Evolutionary conservation across 1,140 invertebrate genomes (phyloP).

Genomic region (Agrilus planipennis): DNA sequence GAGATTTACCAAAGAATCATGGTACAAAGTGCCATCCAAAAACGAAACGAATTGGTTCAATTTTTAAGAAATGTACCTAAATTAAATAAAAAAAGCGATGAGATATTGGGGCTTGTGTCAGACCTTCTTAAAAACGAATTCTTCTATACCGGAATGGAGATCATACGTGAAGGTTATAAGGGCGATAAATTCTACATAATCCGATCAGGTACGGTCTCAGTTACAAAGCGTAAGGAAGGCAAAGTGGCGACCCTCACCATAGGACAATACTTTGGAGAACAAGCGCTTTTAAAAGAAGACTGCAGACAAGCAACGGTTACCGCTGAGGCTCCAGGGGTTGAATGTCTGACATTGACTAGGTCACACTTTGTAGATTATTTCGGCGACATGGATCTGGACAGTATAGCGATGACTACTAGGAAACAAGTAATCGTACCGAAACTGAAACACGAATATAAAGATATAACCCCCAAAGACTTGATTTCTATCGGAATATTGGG

Average conservation of each 20-base stretch:
- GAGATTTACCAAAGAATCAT: conserved; percentile 79
- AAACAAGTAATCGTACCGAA: not conserved
- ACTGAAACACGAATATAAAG: conserved; percentile 42
- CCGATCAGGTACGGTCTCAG: conserved; percentile 73
- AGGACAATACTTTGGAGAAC: conserved; percentile 70
- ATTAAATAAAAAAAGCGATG: conserved; percentile 64
- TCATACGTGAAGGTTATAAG: conserved; percentile 72
- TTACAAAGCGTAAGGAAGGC: conserved; percentile 50
- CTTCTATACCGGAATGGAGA: conserved; percentile 71
- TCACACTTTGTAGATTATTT: conserved; percentile 37
- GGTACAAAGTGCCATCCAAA: conserved; percentile 66
- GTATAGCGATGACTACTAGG: not conserved
- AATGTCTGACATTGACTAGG: conserved; percentile 80
- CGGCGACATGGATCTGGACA: conserved; percentile 7
- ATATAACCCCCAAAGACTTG: conserved; percentile 64
- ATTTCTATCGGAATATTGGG: conserved; percentile 78
- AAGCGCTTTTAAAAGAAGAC: conserved; percentile 69
- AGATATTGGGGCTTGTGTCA: conserved; percentile 74
- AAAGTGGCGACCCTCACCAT: conserved; percentile 37
- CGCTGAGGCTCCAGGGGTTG: conserved; percentile 74
- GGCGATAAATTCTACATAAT: conserved; percentile 97
- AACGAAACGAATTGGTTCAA: conserved; percentile 68
- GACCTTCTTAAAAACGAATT: conserved; percentile 81
- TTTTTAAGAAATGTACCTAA: conserved; percentile 76
- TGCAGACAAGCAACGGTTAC: conserved; percentile 78